Evolutionary conservation across 1,140 invertebrate species (phyloP).

Genomic region (Chrysoperla carnea): DNA sequence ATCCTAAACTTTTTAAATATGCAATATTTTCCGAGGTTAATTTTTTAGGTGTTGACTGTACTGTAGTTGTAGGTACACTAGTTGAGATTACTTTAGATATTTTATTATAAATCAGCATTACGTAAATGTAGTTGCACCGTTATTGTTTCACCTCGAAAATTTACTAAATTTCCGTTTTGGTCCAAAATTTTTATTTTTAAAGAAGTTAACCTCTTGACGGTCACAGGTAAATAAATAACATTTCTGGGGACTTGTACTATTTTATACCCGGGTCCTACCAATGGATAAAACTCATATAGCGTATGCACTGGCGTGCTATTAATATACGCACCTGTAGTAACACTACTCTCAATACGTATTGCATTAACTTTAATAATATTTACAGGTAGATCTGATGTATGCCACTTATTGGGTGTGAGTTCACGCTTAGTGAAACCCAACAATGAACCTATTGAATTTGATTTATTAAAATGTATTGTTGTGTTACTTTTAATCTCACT

Average conservation of each 20-base stretch:
- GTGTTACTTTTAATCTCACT: slow-evolving; percentile 4
- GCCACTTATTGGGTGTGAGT: slow-evolving; percentile 6
- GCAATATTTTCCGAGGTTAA: slow-evolving; percentile 9
- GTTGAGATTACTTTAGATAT: not conserved
- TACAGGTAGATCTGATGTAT: too few species aligned
- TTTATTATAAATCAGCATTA: not conserved
- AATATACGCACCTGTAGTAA: slow-evolving; percentile 12
- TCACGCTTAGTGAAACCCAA: slow-evolving; percentile 5
- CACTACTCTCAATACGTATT: too few species aligned
- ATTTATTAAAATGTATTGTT: slow-evolving; percentile 8
- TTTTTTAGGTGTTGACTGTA: not conserved
- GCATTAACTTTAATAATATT: too few species aligned
- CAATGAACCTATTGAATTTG: slow-evolving; percentile 6
- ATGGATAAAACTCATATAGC: slow-evolving; percentile 15
- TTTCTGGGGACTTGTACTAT: slow-evolving; percentile 13
- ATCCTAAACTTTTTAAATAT: slow-evolving; percentile 8
- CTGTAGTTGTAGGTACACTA: not conserved
- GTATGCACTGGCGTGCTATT: slow-evolving; percentile 12
- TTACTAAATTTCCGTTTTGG: slow-evolving; percentile 11
- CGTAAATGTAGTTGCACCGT: slow-evolving; percentile 10
- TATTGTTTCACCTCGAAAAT: slow-evolving; percentile 12
- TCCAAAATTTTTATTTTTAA: slow-evolving; percentile 10
- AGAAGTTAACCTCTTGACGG: slow-evolving; percentile 7
- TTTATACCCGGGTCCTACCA: slow-evolving; percentile 12
- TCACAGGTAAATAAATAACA: slow-evolving; percentile 18